phyloP scores from a whole-genome alignment of 64 coral and sea anemone genomes.

The Actinia tenebrosa region DNA sequence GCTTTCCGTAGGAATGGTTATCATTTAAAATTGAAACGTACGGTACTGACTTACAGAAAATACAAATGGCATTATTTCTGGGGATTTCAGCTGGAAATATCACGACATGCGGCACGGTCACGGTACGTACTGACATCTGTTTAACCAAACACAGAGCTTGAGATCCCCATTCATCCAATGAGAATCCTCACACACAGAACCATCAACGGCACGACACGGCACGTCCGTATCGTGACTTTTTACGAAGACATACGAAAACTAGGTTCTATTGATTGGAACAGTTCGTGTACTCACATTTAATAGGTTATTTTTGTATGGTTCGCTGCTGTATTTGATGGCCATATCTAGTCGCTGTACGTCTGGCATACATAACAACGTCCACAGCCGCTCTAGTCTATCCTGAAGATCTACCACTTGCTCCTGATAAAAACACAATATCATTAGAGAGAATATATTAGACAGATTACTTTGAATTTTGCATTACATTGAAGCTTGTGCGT shows the following conservation, averaged over 20 bases:
- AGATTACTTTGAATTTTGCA: not conserved
- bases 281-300: slow-evolving; percentile 43
- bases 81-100: too few relatives aligned
- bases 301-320: slow-evolving; percentile 51
- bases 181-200: too few relatives aligned
- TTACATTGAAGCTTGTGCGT: not conserved
- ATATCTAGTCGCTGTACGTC: slow-evolving; percentile 78
- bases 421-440: slow-evolving; percentile 16
- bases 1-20: too few relatives aligned
- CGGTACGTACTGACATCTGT: not conserved
- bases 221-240: too few relatives aligned
- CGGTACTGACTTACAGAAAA: too few relatives aligned
- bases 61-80: too few relatives aligned
- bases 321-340: slow-evolving; percentile 96
- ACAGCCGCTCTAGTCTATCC: slow-evolving; percentile 81
- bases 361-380: slow-evolving; percentile 89
- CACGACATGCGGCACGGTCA: not conserved
- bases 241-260: too few relatives aligned
- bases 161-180: too few relatives aligned
- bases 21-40: too few relatives aligned
- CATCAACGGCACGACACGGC: too few relatives aligned
- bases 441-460: not conserved
- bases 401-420: slow-evolving; percentile 33
- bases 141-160: too few relatives aligned
- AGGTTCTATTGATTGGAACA: too few relatives aligned